Evolutionary conservation across 1,140 invertebrate genomes (phyloP).

Genomic region (Drosophila arizonae): DNA sequence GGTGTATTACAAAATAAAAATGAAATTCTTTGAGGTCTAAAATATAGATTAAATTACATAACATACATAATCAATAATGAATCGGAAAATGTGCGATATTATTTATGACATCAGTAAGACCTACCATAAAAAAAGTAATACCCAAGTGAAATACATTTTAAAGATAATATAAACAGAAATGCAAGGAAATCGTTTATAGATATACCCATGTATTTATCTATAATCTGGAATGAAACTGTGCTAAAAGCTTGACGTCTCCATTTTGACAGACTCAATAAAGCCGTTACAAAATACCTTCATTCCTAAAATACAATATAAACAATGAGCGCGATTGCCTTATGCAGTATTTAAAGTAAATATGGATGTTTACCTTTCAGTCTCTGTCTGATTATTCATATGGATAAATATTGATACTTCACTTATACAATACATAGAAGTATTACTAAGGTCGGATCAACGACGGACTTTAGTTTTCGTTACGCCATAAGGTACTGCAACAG

Average conservation of each 20-base stretch:
- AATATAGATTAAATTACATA: background rate
- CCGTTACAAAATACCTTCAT: background rate
- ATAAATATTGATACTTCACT: slow-evolving; percentile 25
- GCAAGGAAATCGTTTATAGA: background rate
- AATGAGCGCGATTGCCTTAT: slow-evolving; percentile 11
- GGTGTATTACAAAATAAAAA: slow-evolving; percentile 11
- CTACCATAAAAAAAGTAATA: background rate
- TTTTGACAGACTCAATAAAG: no score
- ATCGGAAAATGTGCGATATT: background rate
- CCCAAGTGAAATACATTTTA: background rate
- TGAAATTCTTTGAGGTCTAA: background rate
- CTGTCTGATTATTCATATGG: background rate
- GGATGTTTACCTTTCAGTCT: slow-evolving; percentile 13
- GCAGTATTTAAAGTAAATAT: slow-evolving; percentile 20
- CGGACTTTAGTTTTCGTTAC: background rate
- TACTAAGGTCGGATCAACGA: background rate
- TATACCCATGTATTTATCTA: background rate
- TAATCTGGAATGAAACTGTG: no score
- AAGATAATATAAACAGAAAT: background rate
- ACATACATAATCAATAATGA: background rate
- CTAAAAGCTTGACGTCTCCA: no score
- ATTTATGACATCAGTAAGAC: slow-evolving; percentile 13
- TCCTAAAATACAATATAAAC: slow-evolving; percentile 7
- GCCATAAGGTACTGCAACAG: slow-evolving; percentile 1
- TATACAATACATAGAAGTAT: background rate